Percentiles rank a stretch among this genome's conserved stretches.
Conservation (phyloP, 1,140 invertebrate genomes). For the Coenobita brevimanus region DNA sequence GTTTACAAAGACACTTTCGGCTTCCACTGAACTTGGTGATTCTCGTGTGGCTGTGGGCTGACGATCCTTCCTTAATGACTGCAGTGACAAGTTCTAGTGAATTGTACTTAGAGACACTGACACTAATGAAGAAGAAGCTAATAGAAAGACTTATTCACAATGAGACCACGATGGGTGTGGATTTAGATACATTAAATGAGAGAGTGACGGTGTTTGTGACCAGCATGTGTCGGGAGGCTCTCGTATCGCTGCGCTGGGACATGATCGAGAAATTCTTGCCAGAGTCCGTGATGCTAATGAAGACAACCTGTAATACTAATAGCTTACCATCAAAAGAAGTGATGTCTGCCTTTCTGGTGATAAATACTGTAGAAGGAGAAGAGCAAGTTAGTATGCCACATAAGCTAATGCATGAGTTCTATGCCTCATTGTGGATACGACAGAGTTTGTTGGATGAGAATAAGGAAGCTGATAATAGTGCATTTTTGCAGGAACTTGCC, state of each 20-base stretch:
- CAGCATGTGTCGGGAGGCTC: slow-evolving; percentile 14
- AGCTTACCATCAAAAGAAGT: background rate
- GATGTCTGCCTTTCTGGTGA: slow-evolving; percentile 31
- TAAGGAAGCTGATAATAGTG: background rate
- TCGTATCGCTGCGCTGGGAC: background rate
- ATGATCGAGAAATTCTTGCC: slow-evolving; percentile 1
- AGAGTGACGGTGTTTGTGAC: background rate
- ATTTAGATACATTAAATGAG: background rate
- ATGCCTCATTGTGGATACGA: slow-evolving; percentile 16
- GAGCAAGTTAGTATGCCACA: slow-evolving; percentile 25
- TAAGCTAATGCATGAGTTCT: slow-evolving; percentile 32
- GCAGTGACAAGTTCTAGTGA: slow-evolving; percentile 18
- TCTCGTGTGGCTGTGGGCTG: slow-evolving; percentile 36
- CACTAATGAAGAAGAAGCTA: slow-evolving; percentile 37
- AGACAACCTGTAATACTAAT: background rate
- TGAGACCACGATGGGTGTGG: background rate
- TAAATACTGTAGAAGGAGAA: background rate
- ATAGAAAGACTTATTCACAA: slow-evolving; percentile 1
- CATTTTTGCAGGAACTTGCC: background rate
- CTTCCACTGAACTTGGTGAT: slow-evolving; percentile 37
- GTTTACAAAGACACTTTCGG: background rate
- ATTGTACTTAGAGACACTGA: slow-evolving; percentile 4
- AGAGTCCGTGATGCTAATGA: background rate
- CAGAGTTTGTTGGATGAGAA: slow-evolving; percentile 20
- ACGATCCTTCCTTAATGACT: background rate